Evolutionary conservation across 2,113 vertebrate species (phyloP).

Genomic region (Syngnathus floridae): DNA sequence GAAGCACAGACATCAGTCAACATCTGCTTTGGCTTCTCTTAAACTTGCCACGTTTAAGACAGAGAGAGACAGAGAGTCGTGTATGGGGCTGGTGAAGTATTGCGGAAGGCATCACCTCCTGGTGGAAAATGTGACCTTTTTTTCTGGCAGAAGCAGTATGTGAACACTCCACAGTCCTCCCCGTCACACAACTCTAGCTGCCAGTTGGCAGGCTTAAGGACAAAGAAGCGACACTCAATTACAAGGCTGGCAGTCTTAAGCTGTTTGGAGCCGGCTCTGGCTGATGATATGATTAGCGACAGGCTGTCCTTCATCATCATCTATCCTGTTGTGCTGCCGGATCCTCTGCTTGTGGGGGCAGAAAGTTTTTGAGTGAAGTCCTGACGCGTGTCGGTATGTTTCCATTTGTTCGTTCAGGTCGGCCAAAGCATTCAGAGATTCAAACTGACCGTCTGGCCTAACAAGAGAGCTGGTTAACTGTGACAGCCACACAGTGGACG

Average conservation of each 20-base stretch:
- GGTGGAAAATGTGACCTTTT: conserved; percentile 23
- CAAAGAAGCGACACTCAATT: conserved; percentile 15
- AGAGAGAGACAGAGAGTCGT: conserved; percentile 2
- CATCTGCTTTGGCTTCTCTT: conserved; percentile 5
- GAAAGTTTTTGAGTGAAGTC: conserved; percentile 2
- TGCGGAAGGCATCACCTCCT: conserved; percentile 13
- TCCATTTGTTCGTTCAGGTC: neutral
- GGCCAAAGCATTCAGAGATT: neutral
- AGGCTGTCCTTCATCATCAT: conserved; percentile 6
- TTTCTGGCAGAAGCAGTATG: conserved; percentile 9
- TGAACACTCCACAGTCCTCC: conserved; percentile 16
- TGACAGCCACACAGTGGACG: neutral
- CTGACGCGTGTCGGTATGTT: conserved; percentile 4
- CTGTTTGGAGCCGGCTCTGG: conserved; percentile 22
- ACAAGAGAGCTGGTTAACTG: conserved; percentile 4
- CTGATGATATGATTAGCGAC: conserved; percentile 26
- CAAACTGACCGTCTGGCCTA: neutral
- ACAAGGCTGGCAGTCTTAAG: conserved; percentile 13
- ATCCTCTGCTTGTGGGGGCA: neutral
- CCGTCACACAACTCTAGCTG: conserved; percentile 10
- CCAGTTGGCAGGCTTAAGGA: conserved; percentile 17
- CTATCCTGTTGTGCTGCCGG: conserved; percentile 4
- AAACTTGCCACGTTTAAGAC: conserved; percentile 1
- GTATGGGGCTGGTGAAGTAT: conserved; percentile 8
- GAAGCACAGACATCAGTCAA: neutral